Evolutionary conservation across 2,113 vertebrate genomes (phyloP).

Genomic region (Caretta caretta): DNA sequence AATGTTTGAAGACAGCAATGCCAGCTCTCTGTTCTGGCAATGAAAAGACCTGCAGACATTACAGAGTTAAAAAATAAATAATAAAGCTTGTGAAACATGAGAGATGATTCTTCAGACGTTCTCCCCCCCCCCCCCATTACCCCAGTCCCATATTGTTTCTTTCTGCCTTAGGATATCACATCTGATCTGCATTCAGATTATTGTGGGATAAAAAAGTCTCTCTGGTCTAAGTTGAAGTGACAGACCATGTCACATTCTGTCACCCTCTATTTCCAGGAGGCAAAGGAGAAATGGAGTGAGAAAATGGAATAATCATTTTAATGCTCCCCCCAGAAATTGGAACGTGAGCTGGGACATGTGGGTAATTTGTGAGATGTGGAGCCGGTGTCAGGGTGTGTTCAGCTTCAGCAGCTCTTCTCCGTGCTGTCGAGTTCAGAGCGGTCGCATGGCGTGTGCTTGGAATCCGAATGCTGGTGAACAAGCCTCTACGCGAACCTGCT

Average conservation of each 20-base stretch:
- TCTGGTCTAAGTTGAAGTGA: conserved; percentile 60
- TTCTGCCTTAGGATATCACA: background rate
- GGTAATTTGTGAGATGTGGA: background rate
- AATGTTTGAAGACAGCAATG: fast-evolving
- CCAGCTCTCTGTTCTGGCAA: background rate
- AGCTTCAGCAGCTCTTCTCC: background rate
- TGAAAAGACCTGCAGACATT: fast-evolving
- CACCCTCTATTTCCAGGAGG: conserved; percentile 65
- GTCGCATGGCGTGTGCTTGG: background rate
- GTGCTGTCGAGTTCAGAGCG: background rate
- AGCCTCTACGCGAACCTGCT: background rate
- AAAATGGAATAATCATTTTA: conserved; percentile 58
- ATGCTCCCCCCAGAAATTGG: conserved; percentile 34
- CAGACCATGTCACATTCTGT: conserved; percentile 56
- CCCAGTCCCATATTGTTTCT: background rate
- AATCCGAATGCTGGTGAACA: conserved; percentile 10
- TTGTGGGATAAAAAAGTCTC: background rate
- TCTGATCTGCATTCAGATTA: conserved; percentile 19
- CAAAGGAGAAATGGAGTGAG: conserved; percentile 47
- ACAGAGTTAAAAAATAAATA: fast-evolving
- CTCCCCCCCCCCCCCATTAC: background rate
- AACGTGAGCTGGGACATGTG: conserved; percentile 23
- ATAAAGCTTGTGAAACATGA: fast-evolving
- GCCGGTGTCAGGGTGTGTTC: background rate
- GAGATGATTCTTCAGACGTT: background rate